Evolutionary conservation across 2,113 vertebrate species (phyloP), one percentile per base, ranked within the genome.

Genomic region (Phrynosoma blainvillii): DNA sequence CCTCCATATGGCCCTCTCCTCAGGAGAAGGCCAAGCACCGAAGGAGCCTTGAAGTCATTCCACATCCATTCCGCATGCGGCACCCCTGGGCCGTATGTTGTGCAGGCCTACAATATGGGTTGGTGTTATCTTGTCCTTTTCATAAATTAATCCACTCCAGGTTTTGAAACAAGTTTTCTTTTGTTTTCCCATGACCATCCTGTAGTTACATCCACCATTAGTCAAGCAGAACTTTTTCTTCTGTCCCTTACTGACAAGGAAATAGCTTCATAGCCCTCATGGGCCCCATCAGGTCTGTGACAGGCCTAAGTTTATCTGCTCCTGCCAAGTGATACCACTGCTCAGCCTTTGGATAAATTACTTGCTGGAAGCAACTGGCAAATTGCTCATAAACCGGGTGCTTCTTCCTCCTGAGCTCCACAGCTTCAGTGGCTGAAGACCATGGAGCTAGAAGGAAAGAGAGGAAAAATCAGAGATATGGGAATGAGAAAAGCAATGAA

Each of bases 281-380:
- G n/a, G 20, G 71, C 7, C 12, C 47, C 11, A 82, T 84, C 25
- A 42, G 36, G n/a, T 8, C 4, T 25, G 36, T n/a, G 18, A 68
- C 42, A 14, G 54, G 36, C 13, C 30, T 5, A 12, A 14, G 52
- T 0, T 0, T 76, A 30, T 76, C 0, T 0, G 54, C 7, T 2
- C 6, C 18, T 12, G 0, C 52, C 0, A 20, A 10, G 11, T 73
- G 32, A 14, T 1, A 0, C 36, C 7, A 20, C n/a, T 86, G 84
- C 71, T 87, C 76, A 36, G 1, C 0, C 30, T 18, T 6, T 77
- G 32, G 80, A 84, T 36, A 87, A 59, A 82, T 2, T 2, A 47
- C 59, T 65, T 0, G 0, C 25, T 2, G 47, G 36, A 18, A 5
- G 0, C 1, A 2, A 25, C 4, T 0, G 0, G 56, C 27, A 3